Evolutionary conservation across 2,797 vertebrate species (phyloP), one percentile per base, ranked within the genome.

Genomic region (Poecilia picta): DNA sequence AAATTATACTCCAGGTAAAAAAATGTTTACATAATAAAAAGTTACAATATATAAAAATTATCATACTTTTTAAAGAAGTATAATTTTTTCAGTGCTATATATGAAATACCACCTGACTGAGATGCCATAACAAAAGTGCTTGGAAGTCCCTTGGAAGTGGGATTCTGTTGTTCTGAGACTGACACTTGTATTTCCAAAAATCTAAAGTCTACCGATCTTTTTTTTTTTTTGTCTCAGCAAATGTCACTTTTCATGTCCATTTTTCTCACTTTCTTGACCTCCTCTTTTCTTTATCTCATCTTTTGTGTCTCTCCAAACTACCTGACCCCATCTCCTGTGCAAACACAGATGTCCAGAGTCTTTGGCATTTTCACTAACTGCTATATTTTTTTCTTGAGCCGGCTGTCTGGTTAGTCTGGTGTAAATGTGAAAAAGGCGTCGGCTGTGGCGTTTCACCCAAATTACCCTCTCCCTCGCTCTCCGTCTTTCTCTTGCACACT

Each of bases 381-480:
- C 84, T 81, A 82, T 86, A 88, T 87, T 89, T 87, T 87, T 89
- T 78, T 83, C 85, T 82, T 72, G 81, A 88, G 77, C 41, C 7
- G 78, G 84, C 86, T 88, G 81, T 91, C 83, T 92, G 90, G 89
- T 91, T 89, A 88, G 87, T 85, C 83, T 45, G 83, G 86, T 85
- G 82, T 91, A 90, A 92, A 90, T 87, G 89, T 75, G 74, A 88
- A 85, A 89, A 83, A 76, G 83, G 84, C 82, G 87, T 87, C 76
- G 75, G 88, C 85, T 76, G 80, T 88, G 82, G 89, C 77, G 86
- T 89, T 88, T 78, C 83, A 86, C 85, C 83, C 78, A 84, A 87
- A 91, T 91, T 83, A 81, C 85, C 71, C 76, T 85, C 88, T 85
- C 84, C 88, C 84, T 85, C 75, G 86, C 84, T 66, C 45, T 68